phyloP scores from a whole-genome alignment of 2,113 vertebrate genomes.

The Redunca redunca region DNA sequence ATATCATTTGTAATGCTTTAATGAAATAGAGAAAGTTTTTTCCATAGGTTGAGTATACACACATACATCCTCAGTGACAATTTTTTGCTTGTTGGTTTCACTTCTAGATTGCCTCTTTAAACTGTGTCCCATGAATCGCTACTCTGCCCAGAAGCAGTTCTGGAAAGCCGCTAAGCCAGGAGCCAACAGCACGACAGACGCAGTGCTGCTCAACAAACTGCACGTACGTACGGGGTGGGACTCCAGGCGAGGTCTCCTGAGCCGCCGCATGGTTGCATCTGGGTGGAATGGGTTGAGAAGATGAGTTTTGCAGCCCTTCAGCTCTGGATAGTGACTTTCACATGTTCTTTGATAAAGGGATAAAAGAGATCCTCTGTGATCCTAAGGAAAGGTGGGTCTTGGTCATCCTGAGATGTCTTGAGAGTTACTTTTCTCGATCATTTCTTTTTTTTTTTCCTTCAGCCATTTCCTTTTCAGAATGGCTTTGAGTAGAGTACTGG shows the following conservation, averaged over 20 bases:
- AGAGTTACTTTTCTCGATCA: neutral
- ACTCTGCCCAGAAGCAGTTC: constrained; percentile 99
- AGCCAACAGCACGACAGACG: constrained; percentile 95
- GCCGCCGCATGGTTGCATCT: fast-evolving
- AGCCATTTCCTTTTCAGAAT: neutral
- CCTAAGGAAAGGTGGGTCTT: neutral
- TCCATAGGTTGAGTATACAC: fast-evolving
- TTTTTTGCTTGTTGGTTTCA: neutral
- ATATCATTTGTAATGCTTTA: fast-evolving
- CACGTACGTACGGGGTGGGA: constrained; percentile 84
- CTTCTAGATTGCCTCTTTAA: constrained; percentile 95
- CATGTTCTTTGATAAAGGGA: neutral
- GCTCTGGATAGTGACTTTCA: neutral
- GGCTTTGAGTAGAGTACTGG: neutral
- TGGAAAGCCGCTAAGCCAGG: constrained; percentile 99
- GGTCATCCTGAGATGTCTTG: neutral
- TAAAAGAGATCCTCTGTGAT: neutral
- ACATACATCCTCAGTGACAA: neutral
- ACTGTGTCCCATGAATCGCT: constrained; percentile 98
- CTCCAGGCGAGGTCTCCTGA: fast-evolving
- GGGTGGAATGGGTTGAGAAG: no score
- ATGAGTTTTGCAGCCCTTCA: neutral
- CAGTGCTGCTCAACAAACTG: constrained; percentile 94
- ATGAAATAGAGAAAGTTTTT: neutral
- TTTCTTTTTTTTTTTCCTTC: neutral